Base-by-base conservation (phyloP, 2,888 invertebrate species). In the Drosophila quinaria region DNA sequence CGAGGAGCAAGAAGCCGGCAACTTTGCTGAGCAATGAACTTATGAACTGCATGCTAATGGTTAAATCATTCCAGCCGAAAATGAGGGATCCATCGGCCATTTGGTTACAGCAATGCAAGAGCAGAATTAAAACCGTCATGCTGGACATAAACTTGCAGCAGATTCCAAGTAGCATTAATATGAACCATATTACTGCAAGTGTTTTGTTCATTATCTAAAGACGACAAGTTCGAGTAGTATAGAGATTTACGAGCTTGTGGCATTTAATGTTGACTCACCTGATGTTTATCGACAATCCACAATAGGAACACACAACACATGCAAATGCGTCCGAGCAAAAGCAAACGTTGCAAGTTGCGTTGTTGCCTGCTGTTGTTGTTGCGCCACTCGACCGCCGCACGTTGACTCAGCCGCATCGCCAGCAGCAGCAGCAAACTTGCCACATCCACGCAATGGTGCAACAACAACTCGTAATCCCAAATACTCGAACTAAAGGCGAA, bases 351-450 rank as follows among this genome's bases (percentile, higher is more conserved):
- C 49, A 64, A 13, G 9, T 39, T 60, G 17, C 9, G 1, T 33
- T 55, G 58, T 5, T 33, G 31, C 9, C 4, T 47, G 15, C 11
- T 17, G 4, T 33, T 31, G 10, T 31, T 35, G 1, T 37, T 19
- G 3, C 35, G 42, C 58, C 69, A 58, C n/a, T 37, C 25, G 6
- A 54, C 41, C 9, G n/a, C 6, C 1, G 17, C 25, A 0, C 55
- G 49, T 44, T 64, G 22, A 35, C 41, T 47, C 8, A 31, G 19
- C 29, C 56, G 69, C 22, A 49, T 15, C 0, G 76, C 72, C 29
- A 70, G 37, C 19, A 81, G 44, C 37, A 73, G 22, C 9, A 79
- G 29, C 17, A 82, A 52, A 5, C 51, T 50, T 22, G 82, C 80
- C 49, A 67, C 17, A 42, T 74, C 66, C 10, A 76, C 31, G 25